A percentile compares a stretch with the other conserved stretches of the same genome.
Conservation (phyloP, 2,888 invertebrate genomes). For the Nomada flava region DNA sequence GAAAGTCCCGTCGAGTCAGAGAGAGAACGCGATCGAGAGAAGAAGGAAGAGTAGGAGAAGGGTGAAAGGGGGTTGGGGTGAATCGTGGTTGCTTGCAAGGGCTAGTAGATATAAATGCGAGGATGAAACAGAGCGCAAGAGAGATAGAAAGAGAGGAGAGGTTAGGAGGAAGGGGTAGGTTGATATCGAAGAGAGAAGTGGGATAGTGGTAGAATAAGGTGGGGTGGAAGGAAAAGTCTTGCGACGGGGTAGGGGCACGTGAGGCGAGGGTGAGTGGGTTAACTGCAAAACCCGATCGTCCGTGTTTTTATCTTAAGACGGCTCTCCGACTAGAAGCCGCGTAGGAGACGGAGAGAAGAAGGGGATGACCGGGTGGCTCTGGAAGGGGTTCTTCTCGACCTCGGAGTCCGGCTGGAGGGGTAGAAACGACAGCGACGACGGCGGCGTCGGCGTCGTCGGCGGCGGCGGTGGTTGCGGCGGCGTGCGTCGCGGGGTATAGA, state of each 20-base stretch:
- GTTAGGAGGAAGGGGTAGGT: constrained; percentile 31
- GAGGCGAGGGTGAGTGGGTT: constrained; percentile 78
- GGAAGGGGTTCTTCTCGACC: constrained; percentile 69
- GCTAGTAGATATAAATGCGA: constrained; percentile 54
- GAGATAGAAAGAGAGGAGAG: constrained; percentile 7
- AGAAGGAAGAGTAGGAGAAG: constrained; percentile 45
- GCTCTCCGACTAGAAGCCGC: constrained; percentile 69
- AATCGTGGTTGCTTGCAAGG: constrained; percentile 68
- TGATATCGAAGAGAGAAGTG: constrained; percentile 33
- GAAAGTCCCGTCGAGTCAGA: constrained; percentile 71
- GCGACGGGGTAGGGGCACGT: constrained; percentile 48
- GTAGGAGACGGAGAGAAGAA: constrained; percentile 64
- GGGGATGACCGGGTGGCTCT: constrained; percentile 57
- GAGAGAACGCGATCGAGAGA: constrained; percentile 37
- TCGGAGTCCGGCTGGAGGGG: constrained; percentile 63
- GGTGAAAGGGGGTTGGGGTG: constrained; percentile 55
- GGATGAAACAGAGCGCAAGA: constrained; percentile 9
- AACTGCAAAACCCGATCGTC: constrained; percentile 82
- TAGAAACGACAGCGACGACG: constrained; percentile 63
- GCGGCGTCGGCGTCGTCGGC: constrained; percentile 66
- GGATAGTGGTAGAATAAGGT: constrained; percentile 64
- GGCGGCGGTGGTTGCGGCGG: constrained; percentile 63
- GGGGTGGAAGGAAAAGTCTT: constrained; percentile 61
- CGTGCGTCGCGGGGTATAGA: constrained; percentile 62
- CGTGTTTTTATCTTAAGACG: constrained; percentile 84